Conservation (phyloP, 2,113 vertebrate genomes). For the Tapirus terrestris region DNA sequence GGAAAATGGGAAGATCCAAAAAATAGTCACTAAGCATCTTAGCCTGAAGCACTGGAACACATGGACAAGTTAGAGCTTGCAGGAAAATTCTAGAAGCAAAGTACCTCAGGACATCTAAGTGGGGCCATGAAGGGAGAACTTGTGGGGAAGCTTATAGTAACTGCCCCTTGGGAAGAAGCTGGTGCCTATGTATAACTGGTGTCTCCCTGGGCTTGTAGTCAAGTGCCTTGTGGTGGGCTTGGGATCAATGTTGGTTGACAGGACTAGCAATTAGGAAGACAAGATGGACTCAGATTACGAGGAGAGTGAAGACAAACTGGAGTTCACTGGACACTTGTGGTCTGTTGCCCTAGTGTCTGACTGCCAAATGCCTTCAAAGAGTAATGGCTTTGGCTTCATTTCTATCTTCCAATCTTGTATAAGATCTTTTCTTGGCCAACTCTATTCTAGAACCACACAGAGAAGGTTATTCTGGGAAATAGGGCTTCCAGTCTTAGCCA, state of each 20-base stretch:
- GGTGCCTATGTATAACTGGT: background rate
- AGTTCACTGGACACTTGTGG: background rate
- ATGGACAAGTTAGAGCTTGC: background rate
- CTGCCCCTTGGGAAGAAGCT: background rate
- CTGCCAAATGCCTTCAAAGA: background rate
- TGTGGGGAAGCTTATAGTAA: background rate
- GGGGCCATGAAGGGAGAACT: background rate
- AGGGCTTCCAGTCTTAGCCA: background rate
- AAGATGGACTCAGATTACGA: background rate
- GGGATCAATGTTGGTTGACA: background rate
- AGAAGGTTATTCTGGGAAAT: background rate
- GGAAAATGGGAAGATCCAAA: background rate
- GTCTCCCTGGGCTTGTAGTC: background rate
- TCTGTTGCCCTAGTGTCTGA: background rate
- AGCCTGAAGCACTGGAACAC: background rate
- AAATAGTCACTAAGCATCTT: background rate
- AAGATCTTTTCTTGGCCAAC: background rate
- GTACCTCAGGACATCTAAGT: background rate
- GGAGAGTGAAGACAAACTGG: background rate
- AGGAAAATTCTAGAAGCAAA: constrained; percentile 11
- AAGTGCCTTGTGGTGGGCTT: background rate
- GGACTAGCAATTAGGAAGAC: background rate
- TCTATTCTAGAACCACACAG: background rate
- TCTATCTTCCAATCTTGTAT: background rate
- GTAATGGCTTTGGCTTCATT: background rate